phyloP scores from a whole-genome alignment of 2,113 vertebrate species.

The Cinclus mexicanus region DNA sequence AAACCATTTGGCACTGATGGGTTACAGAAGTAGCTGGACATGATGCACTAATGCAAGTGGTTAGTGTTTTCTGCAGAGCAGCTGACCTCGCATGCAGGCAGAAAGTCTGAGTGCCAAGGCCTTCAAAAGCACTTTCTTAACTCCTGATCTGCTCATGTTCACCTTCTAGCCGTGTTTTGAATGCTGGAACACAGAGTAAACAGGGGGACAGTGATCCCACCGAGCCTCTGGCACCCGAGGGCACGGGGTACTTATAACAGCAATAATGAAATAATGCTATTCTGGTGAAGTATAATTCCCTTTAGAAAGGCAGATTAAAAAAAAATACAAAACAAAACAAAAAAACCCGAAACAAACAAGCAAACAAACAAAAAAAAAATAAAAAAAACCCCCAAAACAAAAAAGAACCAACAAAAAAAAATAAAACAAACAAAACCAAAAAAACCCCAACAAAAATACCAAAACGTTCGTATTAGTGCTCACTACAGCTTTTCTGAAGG shows the following conservation, averaged over 20 bases:
- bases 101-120: accelerated
- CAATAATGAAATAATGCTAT: accelerated
- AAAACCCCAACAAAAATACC: no score
- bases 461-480: accelerated
- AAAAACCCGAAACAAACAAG: no score
- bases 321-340: neutral
- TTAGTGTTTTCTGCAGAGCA: neutral
- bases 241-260: neutral
- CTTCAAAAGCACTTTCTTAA: neutral
- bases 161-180: neutral
- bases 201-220: no score
- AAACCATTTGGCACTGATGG: accelerated
- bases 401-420: no score
- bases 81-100: neutral
- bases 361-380: no score
- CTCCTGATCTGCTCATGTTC: neutral
- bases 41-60: accelerated
- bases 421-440: no score
- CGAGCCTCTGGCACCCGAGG: accelerated
- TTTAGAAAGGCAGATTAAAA: neutral
- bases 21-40: neutral
- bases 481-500: neutral
- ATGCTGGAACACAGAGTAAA: neutral
- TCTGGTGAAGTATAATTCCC: neutral
- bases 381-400: no score